Evolutionary conservation across 2,797 vertebrate genomes (phyloP), one percentile per base, ranked within the genome.

Genomic region (Gymnothorax javanicus): DNA sequence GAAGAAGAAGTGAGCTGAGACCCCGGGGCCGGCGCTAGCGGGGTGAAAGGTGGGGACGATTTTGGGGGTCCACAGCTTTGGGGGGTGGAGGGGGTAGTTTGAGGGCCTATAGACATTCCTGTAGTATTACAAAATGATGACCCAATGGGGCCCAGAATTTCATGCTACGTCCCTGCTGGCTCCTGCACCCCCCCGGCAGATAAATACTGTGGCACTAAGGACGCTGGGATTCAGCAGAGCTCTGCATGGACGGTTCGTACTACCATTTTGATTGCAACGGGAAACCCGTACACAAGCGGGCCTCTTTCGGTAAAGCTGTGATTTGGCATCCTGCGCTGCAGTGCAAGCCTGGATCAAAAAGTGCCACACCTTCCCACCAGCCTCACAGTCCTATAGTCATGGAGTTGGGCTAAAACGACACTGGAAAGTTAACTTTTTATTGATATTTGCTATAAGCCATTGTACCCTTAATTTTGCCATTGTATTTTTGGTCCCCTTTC

Each of bases 1-100:
- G 8, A 83, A 25, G 84, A 1, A 27, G 2, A 95, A 94, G 1
- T 93, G 92, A 88, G 52, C 91, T 77, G 93, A 0, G 89, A 87
- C 82, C 93, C 91, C 81, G 33, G 33, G 33, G 33, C 33, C 33
- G 2, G 33, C 33, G 2, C 33, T 43, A 43, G 33, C 33, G 33
- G 33, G 33, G 33, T 43, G 33, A 43, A 43, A 43, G 33, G 33
- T 43, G 33, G 33, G 33, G 33, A 43, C 33, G 33, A 43, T 43
- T 43, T 43, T 43, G 33, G 33, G 33, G 33, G 33, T 43, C 33
- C 33, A 43, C 33, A 43, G 33, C 33, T 43, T 1, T 43, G 33
- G 1, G 33, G 33, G 33, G 33, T 43, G 33, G 33, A 43, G 33
- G 33, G 33, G 33, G 33, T 43, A 43, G 33, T 43, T 43, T 43